Percentiles rank a stretch among this genome's conserved stretches.
phyloP scores from a whole-genome alignment of 2,113 vertebrate genomes.

The Nycticryphes semicollaris region DNA sequence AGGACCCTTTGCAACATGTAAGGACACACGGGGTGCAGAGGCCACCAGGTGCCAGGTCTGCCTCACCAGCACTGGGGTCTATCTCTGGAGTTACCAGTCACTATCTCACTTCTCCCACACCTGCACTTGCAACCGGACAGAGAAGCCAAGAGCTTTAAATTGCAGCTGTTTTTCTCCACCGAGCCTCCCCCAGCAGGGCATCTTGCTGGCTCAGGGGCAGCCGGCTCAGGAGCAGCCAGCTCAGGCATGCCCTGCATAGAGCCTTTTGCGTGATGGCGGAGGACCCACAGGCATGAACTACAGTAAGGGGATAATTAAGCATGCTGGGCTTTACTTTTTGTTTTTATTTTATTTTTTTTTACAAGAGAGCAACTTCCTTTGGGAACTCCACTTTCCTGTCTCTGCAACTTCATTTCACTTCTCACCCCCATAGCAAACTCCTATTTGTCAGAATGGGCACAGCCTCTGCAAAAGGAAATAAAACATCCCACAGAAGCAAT shows the following conservation, averaged over 20 bases:
- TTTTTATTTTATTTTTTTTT: background rate
- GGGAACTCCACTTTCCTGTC: background rate
- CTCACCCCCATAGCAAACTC: background rate
- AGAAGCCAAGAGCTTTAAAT: background rate
- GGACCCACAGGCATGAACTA: background rate
- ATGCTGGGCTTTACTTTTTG: accelerated
- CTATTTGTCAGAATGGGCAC: background rate
- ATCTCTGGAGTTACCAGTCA: no score
- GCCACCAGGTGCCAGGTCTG: no score
- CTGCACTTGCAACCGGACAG: background rate
- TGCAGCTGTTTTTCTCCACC: background rate
- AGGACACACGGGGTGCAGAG: background rate
- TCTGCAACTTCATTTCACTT: background rate
- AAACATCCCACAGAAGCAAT: no score
- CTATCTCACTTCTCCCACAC: background rate
- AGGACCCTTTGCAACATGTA: background rate
- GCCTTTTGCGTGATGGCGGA: background rate
- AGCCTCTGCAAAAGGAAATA: background rate
- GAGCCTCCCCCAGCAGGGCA: background rate
- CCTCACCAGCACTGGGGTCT: background rate
- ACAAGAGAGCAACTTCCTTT: background rate
- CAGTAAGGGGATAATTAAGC: background rate
- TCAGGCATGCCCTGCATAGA: background rate
- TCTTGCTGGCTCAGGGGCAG: background rate
- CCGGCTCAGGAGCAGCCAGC: background rate